A percentile compares a stretch with the other conserved stretches of the same genome.
Conservation (phyloP, 1,140 invertebrate genomes). For the Lucilia sericata region DNA sequence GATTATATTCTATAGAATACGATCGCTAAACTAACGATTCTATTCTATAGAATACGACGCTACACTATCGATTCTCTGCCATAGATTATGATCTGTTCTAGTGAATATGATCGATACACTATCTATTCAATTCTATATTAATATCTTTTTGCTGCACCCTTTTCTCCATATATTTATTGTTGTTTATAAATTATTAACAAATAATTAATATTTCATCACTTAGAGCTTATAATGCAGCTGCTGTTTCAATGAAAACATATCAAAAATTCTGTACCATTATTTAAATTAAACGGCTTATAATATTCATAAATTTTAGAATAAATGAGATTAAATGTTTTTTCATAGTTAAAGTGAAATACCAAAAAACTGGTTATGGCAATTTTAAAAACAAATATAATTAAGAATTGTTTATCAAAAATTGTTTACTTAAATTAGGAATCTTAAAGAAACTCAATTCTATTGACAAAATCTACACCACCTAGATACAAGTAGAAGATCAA, state of each 20-base stretch:
- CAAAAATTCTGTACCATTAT: background rate
- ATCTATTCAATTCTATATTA: too few species aligned
- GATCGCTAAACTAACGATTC: too few species aligned
- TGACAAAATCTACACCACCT: too few species aligned
- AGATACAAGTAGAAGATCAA: too few species aligned
- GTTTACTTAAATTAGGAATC: too few species aligned
- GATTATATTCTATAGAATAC: too few species aligned
- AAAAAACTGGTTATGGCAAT: constrained; percentile 10
- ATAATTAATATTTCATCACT: background rate
- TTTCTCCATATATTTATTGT: background rate
- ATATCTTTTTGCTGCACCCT: background rate
- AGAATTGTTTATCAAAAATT: background rate
- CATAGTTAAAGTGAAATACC: background rate
- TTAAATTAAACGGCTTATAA: background rate
- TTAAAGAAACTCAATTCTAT: too few species aligned
- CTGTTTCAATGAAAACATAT: background rate
- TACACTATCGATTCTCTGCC: too few species aligned
- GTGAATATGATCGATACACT: too few species aligned
- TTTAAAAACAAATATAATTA: constrained; percentile 1
- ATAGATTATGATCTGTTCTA: too few species aligned
- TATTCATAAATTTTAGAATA: background rate
- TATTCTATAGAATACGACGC: too few species aligned
- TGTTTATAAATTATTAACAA: background rate
- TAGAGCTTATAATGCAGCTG: background rate
- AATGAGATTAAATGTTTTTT: background rate